phyloP scores from a whole-genome alignment of 2,797 vertebrate genomes.

The Hozukius guyotensis region DNA sequence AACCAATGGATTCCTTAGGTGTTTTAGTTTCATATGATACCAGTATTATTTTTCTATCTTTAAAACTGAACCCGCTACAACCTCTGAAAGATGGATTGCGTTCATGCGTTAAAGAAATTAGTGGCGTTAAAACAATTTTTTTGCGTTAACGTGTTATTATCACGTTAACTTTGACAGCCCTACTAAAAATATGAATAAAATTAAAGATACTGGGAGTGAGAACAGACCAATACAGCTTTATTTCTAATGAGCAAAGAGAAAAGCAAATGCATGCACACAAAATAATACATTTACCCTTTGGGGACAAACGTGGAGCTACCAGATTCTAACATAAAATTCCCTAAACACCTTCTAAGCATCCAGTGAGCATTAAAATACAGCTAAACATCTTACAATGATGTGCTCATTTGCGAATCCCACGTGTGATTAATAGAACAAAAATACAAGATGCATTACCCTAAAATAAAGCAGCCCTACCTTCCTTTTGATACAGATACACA shows the following conservation, averaged over 20 bases:
- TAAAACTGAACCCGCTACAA: too few species aligned
- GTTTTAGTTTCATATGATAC: too few species aligned
- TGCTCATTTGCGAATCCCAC: constrained; percentile 49
- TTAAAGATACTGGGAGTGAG: background rate
- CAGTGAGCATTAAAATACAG: constrained; percentile 30
- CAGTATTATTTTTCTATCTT: too few species aligned
- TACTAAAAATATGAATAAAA: background rate
- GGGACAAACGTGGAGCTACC: constrained; percentile 28
- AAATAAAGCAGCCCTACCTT: constrained; percentile 18
- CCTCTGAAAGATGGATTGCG: too few species aligned
- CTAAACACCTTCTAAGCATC: constrained; percentile 15
- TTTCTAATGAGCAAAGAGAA: background rate
- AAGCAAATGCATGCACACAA: constrained; percentile 3
- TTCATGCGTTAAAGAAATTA: too few species aligned
- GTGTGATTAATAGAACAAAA: constrained; percentile 17
- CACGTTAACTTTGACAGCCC: too few species aligned
- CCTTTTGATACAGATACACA: background rate
- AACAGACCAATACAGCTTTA: background rate
- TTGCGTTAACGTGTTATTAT: fast-evolving
- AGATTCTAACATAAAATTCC: constrained; percentile 20
- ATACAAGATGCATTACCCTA: background rate
- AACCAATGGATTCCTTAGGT: too few species aligned
- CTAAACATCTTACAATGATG: constrained; percentile 33
- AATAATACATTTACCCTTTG: constrained; percentile 11
- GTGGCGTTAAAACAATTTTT: too few species aligned